Base-by-base conservation (phyloP, 2,888 invertebrate genomes). In the Lithophane ornitopus region DNA sequence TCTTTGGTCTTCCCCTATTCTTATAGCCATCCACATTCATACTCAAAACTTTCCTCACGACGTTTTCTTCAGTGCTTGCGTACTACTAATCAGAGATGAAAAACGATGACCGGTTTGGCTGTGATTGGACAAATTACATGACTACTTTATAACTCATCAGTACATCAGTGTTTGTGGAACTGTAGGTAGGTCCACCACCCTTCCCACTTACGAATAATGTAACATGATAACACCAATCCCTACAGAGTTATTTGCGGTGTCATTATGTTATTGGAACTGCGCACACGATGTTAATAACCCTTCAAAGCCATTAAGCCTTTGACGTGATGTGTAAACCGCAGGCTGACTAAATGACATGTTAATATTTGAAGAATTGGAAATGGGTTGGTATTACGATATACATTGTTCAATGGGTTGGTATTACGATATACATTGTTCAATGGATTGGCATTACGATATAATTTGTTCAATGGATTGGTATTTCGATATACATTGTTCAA, bases 221-320 rank as follows among this genome's bases (percentile, higher is more conserved):
- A 59, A 83, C 39, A 72, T 28, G 84, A 63, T 72, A 65, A 28
- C 52, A 56, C 84, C 84, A 74, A 84, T 75, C 81, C 74, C 66
- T 28, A 56, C 6, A 34, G 52, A 49, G 49, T 67, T 70, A 81
- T 80, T 84, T 75, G 81, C 70, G 22, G 22, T 56, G 69, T 75
- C 70, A 84, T 84, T 80, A 84, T n/a, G 56, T 44, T 81, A 81
- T 84, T 84, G 85, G 54, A n/a, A 68, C 49, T 59, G 52, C 56
- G 28, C 74, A 74, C 46, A 70, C 58, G 19, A 14, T 74, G 54
- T 68, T 74, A 84, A 80, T 84, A 74, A 80, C 56, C 74, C 62
- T 74, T 44, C 54, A 44, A 70, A 74, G 16, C 81, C 70, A 74
- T 84, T 84, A 81, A 80, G 62, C 74, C 54, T 84, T 80, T 84